phyloP scores from a whole-genome alignment of 2,113 vertebrate species.

The Cathartes aura region DNA sequence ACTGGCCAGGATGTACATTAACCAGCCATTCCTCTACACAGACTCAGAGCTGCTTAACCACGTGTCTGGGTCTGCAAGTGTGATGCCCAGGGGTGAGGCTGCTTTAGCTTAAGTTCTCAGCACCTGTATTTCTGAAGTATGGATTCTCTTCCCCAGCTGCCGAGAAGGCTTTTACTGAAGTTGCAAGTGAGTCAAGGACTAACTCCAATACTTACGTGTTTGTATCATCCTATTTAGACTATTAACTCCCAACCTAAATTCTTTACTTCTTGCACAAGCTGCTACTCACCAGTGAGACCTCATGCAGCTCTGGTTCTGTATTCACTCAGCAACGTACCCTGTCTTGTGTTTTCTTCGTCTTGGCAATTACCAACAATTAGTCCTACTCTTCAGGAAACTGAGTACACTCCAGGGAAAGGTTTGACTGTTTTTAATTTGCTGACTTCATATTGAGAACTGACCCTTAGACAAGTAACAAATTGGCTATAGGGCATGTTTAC shows the following conservation, averaged over 20 bases:
- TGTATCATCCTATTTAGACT: neutral
- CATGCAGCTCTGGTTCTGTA: neutral
- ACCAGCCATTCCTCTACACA: neutral
- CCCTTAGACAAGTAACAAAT: neutral
- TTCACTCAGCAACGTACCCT: neutral
- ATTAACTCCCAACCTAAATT: neutral
- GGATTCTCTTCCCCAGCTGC: neutral
- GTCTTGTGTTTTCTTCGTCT: neutral
- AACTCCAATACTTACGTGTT: rapidly evolving
- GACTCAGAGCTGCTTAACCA: neutral
- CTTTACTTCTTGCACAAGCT: neutral
- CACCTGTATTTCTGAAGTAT: neutral
- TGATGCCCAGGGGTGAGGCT: neutral
- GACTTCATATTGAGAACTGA: neutral
- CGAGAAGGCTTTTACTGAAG: neutral
- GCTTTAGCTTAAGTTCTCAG: neutral
- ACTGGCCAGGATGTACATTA: neutral
- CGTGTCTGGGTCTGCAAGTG: neutral
- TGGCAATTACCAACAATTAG: neutral
- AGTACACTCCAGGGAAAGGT: neutral
- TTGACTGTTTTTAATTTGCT: neutral
- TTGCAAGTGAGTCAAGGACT: neutral
- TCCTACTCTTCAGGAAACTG: neutral
- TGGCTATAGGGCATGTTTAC: neutral
- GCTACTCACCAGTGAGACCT: neutral